Evolutionary conservation across 1,140 invertebrate genomes (phyloP), one percentile per base, ranked within the genome.

Genomic region (Solen grandis): DNA sequence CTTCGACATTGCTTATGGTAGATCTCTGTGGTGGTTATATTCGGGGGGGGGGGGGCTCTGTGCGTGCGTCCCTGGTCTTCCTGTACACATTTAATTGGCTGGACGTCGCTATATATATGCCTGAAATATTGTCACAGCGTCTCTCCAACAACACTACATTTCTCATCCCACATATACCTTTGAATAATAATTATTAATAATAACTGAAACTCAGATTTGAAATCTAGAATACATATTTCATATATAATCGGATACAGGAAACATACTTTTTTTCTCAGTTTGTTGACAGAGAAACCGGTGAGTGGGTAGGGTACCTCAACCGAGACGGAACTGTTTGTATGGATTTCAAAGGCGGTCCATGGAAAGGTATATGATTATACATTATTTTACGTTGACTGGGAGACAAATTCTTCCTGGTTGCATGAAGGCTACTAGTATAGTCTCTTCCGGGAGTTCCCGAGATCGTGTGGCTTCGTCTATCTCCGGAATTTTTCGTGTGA

Each of bases 261-360:
- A n/a, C n/a, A n/a, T n/a, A 46, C 29, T 54, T 25, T 50, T 74
- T 38, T 31, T 76, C 83, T 38, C 72, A 90, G 88, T 88, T 89
- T 85, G 85, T 86, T 31, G 89, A 90, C 73, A 41, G 82, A 59
- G 57, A 84, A n/a, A 55, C 87, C 62, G 89, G 88, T 13, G 89
- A 90, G 69, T 90, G 88, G 88, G 87, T 77, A 75, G 88, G 89
- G 10, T 90, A 90, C 59, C 76, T 90, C 22, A 87, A 86, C 62
- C 79, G 84, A 79, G 63, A 85, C 59, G 89, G 89, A 16, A 70
- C 85, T 59, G 81, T 89, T 14, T 87, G 75, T 29, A 77, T 86
- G 63, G 68, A 83, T 50, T 89, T 88, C 72, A 90, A 90, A 82
- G 89, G 89, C 14, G 88, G 89, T 55, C 85, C 82, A 16, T 90